phyloP scores from a whole-genome alignment of 2,888 invertebrate species.

The Cantharis flavilabris region DNA sequence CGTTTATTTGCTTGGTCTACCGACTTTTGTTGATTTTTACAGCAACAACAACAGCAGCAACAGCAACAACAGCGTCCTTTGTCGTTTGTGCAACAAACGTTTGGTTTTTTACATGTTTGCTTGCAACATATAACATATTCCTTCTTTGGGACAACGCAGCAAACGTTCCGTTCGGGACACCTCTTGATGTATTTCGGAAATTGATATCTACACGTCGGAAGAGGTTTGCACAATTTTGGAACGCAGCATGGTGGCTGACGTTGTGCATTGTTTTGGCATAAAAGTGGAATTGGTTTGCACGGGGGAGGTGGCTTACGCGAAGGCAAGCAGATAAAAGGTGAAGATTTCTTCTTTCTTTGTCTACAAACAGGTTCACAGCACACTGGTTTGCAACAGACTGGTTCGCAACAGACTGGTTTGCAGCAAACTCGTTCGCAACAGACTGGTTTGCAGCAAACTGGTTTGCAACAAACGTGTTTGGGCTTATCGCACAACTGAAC shows the following conservation, averaged over 20 bases:
- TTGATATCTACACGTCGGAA: not conserved
- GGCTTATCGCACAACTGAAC: not conserved
- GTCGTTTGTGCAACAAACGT: not conserved
- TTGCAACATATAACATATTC: not conserved
- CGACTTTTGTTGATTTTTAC: not conserved
- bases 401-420: not conserved
- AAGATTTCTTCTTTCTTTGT: not conserved
- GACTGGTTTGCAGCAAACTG: not conserved
- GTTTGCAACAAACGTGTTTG: not conserved
- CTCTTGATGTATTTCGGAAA: not conserved
- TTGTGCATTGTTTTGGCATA: not conserved
- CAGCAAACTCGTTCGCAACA: not conserved
- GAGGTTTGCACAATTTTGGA: not conserved
- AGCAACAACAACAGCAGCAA: constrained; percentile 4
- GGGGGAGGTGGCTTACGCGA: not conserved
- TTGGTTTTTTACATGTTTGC: not conserved
- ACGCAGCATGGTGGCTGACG: not conserved
- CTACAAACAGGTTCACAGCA: not conserved
- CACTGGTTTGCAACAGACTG: not conserved
- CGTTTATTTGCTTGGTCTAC: not conserved
- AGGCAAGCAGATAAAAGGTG: not conserved
- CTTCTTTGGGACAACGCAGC: not conserved
- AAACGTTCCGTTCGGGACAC: not conserved
- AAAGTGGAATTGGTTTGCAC: not conserved
- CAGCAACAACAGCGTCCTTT: not conserved